Base-by-base conservation (phyloP, 2,797 vertebrate genomes). In the Malurus leucopterus region DNA sequence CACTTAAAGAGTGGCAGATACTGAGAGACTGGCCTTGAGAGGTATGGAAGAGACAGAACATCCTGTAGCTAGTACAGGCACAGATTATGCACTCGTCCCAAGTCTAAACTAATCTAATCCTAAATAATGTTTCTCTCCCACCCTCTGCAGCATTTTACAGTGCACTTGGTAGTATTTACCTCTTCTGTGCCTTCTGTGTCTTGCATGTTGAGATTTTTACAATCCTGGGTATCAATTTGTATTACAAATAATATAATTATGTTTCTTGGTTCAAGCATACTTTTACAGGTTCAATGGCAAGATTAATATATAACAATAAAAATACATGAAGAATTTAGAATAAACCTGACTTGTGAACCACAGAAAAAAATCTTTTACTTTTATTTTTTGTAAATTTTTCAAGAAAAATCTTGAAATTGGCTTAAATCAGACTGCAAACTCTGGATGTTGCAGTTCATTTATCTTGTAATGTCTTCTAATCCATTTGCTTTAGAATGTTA, bases 241-340 rank as follows among this genome's bases (percentile, higher is more conserved):
- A 71, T 27, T 41, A 49, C 26, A 50, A 32, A 32, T 38, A 78
- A 76, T 58, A 36, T 63, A 83, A 36, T 77, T 69, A 43, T 54
- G 15, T 41, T 82, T 71, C 49, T 71, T 64, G 43, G 89, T 78
- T 67, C 22, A 44, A 86, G 15, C 2, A 2, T 55, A 34, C 47
- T 32, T 91, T 89, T 84, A 38, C 26, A 82, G 16, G 22, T 90
- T 92, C 43, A 85, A 41, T 84, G 54, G 14, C 32, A 90, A 70
- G 18, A 26, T 91, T 68, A 58, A 8, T 53, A 63, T 53, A 61
- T 22, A 50, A 57, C 86, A 91, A 73, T 70, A 89, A 93, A 96
- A 91, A 69, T 13, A 11, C 26, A 27, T 4, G 6, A 86, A 47
- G 5, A 50, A 70, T 61, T 88, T 30, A 63, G 47, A 65, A 84